Percentiles rank a stretch among this genome's conserved stretches.
phyloP scores from a whole-genome alignment of 2,113 vertebrate species.

The Phylloscopus trochilus region DNA sequence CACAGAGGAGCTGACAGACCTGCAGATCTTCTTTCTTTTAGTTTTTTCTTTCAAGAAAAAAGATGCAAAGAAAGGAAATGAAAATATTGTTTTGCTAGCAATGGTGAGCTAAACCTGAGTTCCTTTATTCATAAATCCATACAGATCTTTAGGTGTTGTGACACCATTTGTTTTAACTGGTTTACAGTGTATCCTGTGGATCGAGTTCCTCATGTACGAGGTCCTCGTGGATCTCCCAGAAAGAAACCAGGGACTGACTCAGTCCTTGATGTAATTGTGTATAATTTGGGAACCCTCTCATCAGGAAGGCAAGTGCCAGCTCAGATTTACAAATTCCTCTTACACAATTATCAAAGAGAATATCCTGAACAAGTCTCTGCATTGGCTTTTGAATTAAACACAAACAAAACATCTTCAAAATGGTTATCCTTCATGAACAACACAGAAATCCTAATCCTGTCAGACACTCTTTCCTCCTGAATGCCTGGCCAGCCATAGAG shows the following conservation, averaged over 20 bases:
- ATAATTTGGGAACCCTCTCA: neutral
- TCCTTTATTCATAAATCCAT: neutral
- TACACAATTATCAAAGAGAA: neutral
- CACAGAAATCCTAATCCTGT: neutral
- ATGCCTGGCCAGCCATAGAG: neutral
- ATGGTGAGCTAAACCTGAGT: neutral
- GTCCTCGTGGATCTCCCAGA: neutral
- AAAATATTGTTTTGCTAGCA: neutral
- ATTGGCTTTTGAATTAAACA: neutral
- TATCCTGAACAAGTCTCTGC: neutral
- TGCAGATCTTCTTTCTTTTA: neutral
- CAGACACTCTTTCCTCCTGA: neutral
- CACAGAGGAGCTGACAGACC: neutral
- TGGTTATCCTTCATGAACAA: neutral
- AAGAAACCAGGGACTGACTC: neutral
- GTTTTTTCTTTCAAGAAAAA: neutral
- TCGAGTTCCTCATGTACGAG: neutral
- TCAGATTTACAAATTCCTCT: neutral
- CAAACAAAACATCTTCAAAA: neutral
- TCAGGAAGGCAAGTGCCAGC: neutral
- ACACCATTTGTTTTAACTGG: neutral
- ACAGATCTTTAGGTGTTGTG: neutral
- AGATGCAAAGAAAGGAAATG: neutral
- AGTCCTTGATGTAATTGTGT: neutral
- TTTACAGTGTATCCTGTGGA: neutral